A percentile compares a stretch with the other conserved stretches of the same genome.
phyloP scores from a whole-genome alignment of 2,797 vertebrate species.

The Gymnocypris eckloni region DNA sequence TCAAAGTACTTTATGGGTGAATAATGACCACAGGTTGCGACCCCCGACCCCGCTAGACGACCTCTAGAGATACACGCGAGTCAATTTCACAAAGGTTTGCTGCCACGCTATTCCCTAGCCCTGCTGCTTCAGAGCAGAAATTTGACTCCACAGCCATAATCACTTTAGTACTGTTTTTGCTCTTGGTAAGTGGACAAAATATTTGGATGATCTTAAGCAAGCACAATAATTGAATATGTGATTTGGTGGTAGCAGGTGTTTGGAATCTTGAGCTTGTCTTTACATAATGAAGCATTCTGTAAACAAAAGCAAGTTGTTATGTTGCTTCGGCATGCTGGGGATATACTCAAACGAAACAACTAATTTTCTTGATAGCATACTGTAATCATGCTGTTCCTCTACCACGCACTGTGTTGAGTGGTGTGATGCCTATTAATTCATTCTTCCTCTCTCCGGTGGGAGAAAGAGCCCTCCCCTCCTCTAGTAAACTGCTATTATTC shows the following conservation, averaged over 20 bases:
- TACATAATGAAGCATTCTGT: slow-evolving; percentile 85
- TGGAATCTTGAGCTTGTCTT: slow-evolving; percentile 78
- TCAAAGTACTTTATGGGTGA: slow-evolving; percentile 80
- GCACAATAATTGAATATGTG: slow-evolving; percentile 85
- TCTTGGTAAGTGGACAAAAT: slow-evolving; percentile 90
- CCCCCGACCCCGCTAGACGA: slow-evolving; percentile 81
- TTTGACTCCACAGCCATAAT: slow-evolving; percentile 81
- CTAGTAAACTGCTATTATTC: slow-evolving; percentile 72
- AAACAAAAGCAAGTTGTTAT: slow-evolving; percentile 88
- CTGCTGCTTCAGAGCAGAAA: slow-evolving; percentile 78
- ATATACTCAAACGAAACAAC: slow-evolving; percentile 80
- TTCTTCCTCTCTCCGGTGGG: slow-evolving; percentile 66
- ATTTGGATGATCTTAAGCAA: slow-evolving; percentile 87
- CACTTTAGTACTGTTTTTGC: slow-evolving; percentile 85
- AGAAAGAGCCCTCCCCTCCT: slow-evolving; percentile 69
- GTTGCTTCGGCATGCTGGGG: slow-evolving; percentile 79
- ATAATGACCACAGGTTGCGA: slow-evolving; percentile 80
- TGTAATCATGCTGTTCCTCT: slow-evolving; percentile 82
- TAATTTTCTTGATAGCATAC: slow-evolving; percentile 84
- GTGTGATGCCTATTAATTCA: slow-evolving; percentile 78
- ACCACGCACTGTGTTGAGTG: slow-evolving; percentile 78
- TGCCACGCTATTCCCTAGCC: slow-evolving; percentile 68
- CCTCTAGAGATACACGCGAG: slow-evolving; percentile 76
- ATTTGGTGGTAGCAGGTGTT: slow-evolving; percentile 82
- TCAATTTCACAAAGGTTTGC: slow-evolving; percentile 70